Percentiles rank a stretch among this genome's conserved stretches.
Evolutionary conservation across 2,888 invertebrate genomes (phyloP).

Genomic region (Drosophila quinaria): DNA sequence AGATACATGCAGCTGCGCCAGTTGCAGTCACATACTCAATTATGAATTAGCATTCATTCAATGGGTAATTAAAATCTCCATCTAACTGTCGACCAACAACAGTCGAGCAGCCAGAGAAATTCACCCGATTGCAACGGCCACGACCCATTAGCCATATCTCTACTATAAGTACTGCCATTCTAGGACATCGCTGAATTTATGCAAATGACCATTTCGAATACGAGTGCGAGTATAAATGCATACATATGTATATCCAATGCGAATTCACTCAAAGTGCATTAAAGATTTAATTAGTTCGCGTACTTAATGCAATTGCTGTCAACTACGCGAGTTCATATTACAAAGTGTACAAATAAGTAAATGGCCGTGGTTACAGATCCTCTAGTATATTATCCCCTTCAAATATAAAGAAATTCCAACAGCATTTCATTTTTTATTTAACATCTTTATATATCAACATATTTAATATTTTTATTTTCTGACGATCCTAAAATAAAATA

Average conservation of each 20-base stretch:
- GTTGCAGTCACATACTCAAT: conserved; percentile 73
- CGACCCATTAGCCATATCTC: conserved; percentile 71
- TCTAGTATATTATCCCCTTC: not conserved
- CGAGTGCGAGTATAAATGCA: not conserved
- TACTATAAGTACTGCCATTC: conserved; percentile 21
- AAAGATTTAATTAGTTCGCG: conserved; percentile 75
- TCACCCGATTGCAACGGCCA: conserved; percentile 18
- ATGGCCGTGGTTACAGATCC: not conserved
- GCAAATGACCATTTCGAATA: conserved; percentile 54
- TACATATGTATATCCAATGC: conserved; percentile 30
- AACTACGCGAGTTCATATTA: not conserved
- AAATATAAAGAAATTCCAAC: not conserved
- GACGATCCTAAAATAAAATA: not conserved
- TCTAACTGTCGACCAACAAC: conserved; percentile 38
- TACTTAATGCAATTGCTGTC: conserved; percentile 21
- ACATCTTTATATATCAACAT: too few relatives aligned
- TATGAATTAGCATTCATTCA: conserved; percentile 82
- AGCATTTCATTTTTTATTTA: too few relatives aligned
- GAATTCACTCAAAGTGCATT: conserved; percentile 64
- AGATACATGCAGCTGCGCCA: conserved; percentile 37
- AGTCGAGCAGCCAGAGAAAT: conserved; percentile 31
- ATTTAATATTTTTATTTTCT: too few relatives aligned
- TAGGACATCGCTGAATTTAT: conserved; percentile 46
- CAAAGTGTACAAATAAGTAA: not conserved
- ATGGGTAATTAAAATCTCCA: conserved; percentile 82